phyloP scores from a whole-genome alignment of 2,113 vertebrate genomes.

The Gobius niger region DNA sequence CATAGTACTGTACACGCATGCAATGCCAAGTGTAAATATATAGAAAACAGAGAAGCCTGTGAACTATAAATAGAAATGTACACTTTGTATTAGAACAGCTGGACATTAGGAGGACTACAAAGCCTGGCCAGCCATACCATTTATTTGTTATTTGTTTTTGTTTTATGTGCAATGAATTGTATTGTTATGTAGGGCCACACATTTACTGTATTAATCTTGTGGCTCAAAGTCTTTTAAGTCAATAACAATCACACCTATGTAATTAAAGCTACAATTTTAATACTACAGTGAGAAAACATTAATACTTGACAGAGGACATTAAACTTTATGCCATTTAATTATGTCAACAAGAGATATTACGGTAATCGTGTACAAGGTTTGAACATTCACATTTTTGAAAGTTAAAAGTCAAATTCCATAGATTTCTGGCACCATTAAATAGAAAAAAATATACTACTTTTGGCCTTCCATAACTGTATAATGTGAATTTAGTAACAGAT shows the following conservation, averaged over 20 bases:
- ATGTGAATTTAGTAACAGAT: no score
- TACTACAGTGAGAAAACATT: no score
- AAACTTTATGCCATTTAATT: neutral
- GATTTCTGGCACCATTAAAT: no score
- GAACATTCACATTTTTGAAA: no score
- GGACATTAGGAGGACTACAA: neutral
- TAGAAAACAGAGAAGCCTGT: neutral
- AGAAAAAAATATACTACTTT: no score
- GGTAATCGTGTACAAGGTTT: neutral
- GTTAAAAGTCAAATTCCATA: no score
- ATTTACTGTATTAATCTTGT: no score
- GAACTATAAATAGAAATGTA: neutral
- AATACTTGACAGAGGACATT: neutral
- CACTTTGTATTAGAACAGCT: neutral
- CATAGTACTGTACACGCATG: constrained; percentile 35
- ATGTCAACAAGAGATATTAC: neutral
- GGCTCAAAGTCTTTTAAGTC: no score
- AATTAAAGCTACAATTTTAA: no score
- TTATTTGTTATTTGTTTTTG: neutral
- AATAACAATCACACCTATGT: no score
- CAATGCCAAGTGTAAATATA: constrained; percentile 30
- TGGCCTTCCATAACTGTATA: no score
- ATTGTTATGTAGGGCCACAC: no score
- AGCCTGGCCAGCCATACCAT: constrained; percentile 1
- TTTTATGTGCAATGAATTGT: neutral